A percentile compares a stretch with the other conserved stretches of the same genome.
Conservation (phyloP, 2,888 invertebrate species). For the Drosophila longiperda region DNA sequence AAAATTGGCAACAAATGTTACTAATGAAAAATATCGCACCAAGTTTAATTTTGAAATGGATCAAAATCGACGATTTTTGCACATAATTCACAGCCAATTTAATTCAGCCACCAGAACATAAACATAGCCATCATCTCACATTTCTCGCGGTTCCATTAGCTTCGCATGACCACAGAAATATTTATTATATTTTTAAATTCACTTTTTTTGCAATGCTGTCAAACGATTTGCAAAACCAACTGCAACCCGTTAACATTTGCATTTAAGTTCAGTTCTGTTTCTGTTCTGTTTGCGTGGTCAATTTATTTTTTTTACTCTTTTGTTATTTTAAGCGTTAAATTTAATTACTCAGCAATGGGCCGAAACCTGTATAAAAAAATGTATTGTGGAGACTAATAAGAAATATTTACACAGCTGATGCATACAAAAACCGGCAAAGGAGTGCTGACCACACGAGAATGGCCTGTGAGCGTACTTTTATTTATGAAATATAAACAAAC, state of each 20-base stretch:
- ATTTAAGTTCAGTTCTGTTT: constrained; percentile 52
- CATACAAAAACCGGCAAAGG: constrained; percentile 28
- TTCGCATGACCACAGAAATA: constrained; percentile 64
- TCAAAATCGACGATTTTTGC: constrained; percentile 52
- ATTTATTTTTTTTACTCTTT: constrained; percentile 24
- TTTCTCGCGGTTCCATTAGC: constrained; percentile 24
- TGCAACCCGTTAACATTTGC: constrained; percentile 68
- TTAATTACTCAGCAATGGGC: constrained; percentile 70
- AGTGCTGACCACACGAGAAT: constrained; percentile 22
- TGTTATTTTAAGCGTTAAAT: constrained; percentile 76
- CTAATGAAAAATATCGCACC: constrained; percentile 53
- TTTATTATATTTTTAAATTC: constrained; percentile 59
- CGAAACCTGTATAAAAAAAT: constrained; percentile 36
- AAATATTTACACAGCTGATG: constrained; percentile 69
- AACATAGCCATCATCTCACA: constrained; percentile 27
- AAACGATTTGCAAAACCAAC: constrained; percentile 78
- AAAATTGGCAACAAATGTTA: constrained; percentile 32
- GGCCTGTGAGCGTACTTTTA: constrained; percentile 19
- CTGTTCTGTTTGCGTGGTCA: constrained; percentile 62
- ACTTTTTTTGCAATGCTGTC: constrained; percentile 53
- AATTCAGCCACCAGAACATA: constrained; percentile 35
- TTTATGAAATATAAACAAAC: constrained; percentile 32
- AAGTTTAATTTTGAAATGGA: constrained; percentile 56
- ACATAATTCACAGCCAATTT: constrained; percentile 75
- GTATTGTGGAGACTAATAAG: constrained; percentile 19